These are phyloP conservation scores for Harpagoxenus sublaevis DNA, from an alignment of 2,888 invertebrate genomes.

Conservation along the genomic window DNA sequence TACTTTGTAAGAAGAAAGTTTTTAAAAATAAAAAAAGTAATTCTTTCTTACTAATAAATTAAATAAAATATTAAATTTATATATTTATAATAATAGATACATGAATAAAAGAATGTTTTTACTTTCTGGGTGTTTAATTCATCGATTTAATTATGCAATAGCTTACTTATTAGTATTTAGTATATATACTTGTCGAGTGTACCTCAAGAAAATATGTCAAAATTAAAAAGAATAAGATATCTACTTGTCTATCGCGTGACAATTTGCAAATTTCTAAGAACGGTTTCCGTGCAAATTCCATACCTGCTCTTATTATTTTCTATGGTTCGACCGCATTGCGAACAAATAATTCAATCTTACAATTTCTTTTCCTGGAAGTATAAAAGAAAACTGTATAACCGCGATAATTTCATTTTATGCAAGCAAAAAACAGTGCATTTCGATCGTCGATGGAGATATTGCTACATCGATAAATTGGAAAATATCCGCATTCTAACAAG, in stretches of 20 bases:
- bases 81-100: not conserved
- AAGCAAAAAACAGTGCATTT: not conserved
- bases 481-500: conserved; percentile 28
- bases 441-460: conserved; percentile 19
- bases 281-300: conserved; percentile 17
- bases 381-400: conserved; percentile 5
- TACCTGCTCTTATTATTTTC: conserved; percentile 16
- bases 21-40: not conserved
- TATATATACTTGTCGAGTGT: not conserved
- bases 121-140: not conserved
- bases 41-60: not conserved
- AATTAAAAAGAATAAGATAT: not conserved
- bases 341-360: conserved; percentile 35
- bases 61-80: conserved; percentile 1
- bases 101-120: not conserved
- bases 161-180: not conserved
- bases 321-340: conserved; percentile 16
- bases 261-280: conserved; percentile 40
- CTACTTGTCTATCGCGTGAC: not conserved
- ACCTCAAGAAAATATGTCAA: not conserved
- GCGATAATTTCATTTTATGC: conserved; percentile 35
- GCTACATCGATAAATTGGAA: conserved; percentile 1
- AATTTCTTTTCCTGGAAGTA: conserved; percentile 28
- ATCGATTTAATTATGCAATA: not conserved
- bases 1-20: not conserved